These are phyloP conservation scores for Conus ventricosus DNA, from an alignment of 1,140 invertebrate species.

Conservation along the genomic window DNA sequence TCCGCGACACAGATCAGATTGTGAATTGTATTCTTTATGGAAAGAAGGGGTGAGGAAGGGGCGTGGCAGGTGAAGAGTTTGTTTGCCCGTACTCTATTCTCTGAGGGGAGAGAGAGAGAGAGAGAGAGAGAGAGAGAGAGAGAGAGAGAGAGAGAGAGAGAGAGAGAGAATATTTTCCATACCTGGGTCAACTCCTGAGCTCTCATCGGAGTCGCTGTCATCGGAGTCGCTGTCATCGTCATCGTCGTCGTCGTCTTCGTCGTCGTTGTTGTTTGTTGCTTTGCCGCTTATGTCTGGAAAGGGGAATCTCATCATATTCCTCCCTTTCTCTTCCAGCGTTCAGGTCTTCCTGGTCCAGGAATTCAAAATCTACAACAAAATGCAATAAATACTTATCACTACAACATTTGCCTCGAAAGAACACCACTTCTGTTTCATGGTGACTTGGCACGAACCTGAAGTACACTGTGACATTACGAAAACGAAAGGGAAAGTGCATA, in stretches of 20 bases:
- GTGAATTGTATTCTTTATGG: no score
- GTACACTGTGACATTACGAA: no score
- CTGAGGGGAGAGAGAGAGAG: background rate
- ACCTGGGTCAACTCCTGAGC: background rate
- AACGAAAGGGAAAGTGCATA: no score
- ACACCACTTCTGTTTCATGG: no score
- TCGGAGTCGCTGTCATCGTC: no score
- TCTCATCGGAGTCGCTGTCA: background rate
- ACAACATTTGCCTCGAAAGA: no score
- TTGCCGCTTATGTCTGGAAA: background rate
- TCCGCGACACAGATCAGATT: no score
- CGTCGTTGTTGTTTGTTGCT: background rate
- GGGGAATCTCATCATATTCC: no score
- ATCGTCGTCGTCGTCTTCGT: background rate
- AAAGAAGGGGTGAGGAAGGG: no score
- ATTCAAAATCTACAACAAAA: background rate
- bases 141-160: slow-evolving; percentile 30
- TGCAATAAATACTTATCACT: background rate
- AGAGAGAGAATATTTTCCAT: slow-evolving; percentile 2
- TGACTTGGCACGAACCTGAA: no score
- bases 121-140: slow-evolving; percentile 8
- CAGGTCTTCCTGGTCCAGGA: background rate
- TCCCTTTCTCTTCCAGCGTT: background rate
- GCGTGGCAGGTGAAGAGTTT: background rate
- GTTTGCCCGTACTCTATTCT: no score